Conservation (phyloP, 2,113 vertebrate genomes). For the Lepidothrix coronata region DNA sequence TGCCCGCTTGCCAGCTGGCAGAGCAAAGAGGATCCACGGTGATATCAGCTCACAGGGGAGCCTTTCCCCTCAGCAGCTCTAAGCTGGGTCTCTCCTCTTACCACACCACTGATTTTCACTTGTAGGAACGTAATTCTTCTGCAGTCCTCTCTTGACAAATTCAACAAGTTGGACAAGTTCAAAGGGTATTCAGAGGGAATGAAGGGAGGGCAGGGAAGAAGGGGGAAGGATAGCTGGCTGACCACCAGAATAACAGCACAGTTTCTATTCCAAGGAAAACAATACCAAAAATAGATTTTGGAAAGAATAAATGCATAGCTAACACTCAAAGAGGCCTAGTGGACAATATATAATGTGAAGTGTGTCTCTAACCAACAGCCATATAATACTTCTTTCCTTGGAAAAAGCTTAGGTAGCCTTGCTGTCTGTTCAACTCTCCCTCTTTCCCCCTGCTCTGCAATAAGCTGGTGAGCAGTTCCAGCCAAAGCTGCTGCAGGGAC, state of each 20-base stretch:
- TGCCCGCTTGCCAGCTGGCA: neutral
- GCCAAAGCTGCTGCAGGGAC: neutral
- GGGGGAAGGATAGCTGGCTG: neutral
- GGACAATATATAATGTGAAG: neutral
- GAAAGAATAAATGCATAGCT: neutral
- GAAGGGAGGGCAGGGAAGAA: neutral
- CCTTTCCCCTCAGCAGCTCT: neutral
- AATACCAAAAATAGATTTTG: slow-evolving; percentile 31
- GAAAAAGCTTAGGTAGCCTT: neutral
- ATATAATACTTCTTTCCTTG: neutral
- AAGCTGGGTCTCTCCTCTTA: neutral
- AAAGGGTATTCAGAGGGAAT: slow-evolving; percentile 28
- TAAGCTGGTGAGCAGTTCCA: neutral
- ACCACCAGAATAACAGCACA: neutral
- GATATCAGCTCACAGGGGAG: neutral
- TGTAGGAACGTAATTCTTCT: neutral
- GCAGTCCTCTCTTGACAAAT: neutral
- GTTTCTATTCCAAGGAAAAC: slow-evolving; percentile 34
- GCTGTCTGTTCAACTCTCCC: neutral
- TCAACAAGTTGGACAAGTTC: slow-evolving; percentile 21
- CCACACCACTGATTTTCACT: neutral
- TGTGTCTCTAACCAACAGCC: neutral
- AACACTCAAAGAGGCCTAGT: neutral
- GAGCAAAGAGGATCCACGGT: neutral
- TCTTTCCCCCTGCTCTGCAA: neutral